phyloP scores from a whole-genome alignment of 2,797 vertebrate genomes.

The Schizopygopsis malacanthus region DNA sequence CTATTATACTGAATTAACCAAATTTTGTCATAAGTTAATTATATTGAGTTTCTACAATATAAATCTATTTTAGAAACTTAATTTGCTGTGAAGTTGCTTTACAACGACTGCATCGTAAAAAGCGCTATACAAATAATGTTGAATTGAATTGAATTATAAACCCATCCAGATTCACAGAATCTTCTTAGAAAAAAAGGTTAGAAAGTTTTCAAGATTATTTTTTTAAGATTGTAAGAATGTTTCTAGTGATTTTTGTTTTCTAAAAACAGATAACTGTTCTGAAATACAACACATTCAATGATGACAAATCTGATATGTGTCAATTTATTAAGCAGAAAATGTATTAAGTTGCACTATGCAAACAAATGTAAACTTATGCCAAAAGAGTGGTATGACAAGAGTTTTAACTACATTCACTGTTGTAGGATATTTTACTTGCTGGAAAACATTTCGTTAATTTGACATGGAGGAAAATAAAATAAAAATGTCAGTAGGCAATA shows the following conservation, averaged over 20 bases:
- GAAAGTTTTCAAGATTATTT: not conserved
- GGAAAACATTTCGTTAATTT: not conserved
- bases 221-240: not conserved
- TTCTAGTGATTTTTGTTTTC: not conserved
- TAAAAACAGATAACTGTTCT: not conserved
- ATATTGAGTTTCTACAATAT: too few relatives aligned
- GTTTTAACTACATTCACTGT: not conserved
- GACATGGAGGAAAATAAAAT: not conserved
- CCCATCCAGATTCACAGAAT: not conserved
- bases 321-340: not conserved
- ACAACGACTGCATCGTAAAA: too few relatives aligned
- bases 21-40: too few relatives aligned
- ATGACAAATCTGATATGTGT: not conserved
- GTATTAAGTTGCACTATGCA: not conserved
- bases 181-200: not conserved
- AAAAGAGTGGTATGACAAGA: not conserved
- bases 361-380: not conserved
- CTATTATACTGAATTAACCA: too few relatives aligned
- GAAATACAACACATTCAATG: not conserved
- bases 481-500: not conserved
- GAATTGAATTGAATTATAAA: not conserved
- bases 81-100: too few relatives aligned
- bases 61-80: too few relatives aligned
- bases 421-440: not conserved
- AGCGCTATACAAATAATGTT: too few relatives aligned